These are phyloP conservation scores for Vulpes ferrilata DNA, from an alignment of 2,113 vertebrate genomes.

Conservation along the genomic window DNA sequence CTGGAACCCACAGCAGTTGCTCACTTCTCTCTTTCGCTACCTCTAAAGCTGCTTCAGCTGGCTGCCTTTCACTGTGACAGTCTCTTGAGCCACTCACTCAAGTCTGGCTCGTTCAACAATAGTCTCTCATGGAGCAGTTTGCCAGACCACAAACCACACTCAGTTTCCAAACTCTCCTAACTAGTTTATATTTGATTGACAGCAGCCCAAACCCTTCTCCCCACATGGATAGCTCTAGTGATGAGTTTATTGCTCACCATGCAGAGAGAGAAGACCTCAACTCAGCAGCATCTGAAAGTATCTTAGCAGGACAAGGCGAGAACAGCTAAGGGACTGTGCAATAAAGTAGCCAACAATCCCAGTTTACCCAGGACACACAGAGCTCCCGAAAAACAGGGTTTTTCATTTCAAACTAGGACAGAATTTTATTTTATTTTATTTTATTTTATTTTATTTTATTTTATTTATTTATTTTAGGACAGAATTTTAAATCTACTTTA, in stretches of 20 bases:
- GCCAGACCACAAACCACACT: neutral
- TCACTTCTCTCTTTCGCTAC: neutral
- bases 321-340: neutral
- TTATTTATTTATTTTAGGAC: too few relatives aligned
- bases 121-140: neutral
- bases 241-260: neutral
- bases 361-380: neutral
- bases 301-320: rapidly evolving
- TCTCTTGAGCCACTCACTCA: neutral
- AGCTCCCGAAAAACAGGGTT: neutral
- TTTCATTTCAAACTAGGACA: neutral
- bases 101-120: neutral
- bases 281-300: too few relatives aligned
- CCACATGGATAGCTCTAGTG: neutral
- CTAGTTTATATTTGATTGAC: neutral
- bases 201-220: neutral
- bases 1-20: neutral
- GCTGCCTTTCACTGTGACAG: neutral
- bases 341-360: rapidly evolving
- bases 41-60: neutral
- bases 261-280: neutral
- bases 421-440: neutral
- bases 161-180: neutral
- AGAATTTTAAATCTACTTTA: neutral
- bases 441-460: too few relatives aligned